A percentile compares a stretch with the other conserved stretches of the same genome.
phyloP scores from a whole-genome alignment of 2,113 vertebrate genomes.

The Hyperopisus bebe region DNA sequence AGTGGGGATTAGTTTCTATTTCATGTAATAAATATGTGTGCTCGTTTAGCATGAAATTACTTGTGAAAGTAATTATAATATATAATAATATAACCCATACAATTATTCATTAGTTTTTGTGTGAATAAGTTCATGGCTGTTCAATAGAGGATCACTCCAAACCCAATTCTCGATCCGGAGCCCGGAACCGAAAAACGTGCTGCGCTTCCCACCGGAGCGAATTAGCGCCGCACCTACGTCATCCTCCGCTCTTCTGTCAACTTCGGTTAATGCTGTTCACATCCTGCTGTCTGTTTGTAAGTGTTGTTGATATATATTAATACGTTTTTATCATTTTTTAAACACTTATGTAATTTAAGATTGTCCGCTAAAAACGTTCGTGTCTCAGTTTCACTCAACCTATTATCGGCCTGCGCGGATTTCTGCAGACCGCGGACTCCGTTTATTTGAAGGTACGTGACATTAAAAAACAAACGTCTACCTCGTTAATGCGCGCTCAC shows the following conservation, averaged over 20 bases:
- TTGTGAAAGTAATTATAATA: neutral
- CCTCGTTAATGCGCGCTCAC: neutral
- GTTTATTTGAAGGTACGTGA: neutral
- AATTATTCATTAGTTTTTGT: neutral
- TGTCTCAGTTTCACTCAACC: neutral
- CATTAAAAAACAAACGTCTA: neutral
- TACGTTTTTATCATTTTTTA: neutral
- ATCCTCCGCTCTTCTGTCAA: neutral
- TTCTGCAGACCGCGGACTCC: neutral
- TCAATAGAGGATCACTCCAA: neutral
- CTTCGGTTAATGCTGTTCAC: neutral
- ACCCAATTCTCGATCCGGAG: neutral
- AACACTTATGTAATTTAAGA: neutral
- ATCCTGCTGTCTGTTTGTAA: neutral
- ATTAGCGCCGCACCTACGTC: neutral
- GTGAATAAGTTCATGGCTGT: neutral
- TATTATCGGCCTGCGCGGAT: neutral
- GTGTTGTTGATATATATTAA: neutral
- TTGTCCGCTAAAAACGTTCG: neutral
- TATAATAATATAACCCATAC: neutral
- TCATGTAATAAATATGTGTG: neutral
- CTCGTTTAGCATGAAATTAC: neutral
- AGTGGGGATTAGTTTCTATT: neutral
- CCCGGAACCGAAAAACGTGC: conserved; percentile 5
- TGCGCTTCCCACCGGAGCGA: neutral